Conservation (phyloP, 1,140 invertebrate genomes). For the Temnothorax curvispinosus region DNA sequence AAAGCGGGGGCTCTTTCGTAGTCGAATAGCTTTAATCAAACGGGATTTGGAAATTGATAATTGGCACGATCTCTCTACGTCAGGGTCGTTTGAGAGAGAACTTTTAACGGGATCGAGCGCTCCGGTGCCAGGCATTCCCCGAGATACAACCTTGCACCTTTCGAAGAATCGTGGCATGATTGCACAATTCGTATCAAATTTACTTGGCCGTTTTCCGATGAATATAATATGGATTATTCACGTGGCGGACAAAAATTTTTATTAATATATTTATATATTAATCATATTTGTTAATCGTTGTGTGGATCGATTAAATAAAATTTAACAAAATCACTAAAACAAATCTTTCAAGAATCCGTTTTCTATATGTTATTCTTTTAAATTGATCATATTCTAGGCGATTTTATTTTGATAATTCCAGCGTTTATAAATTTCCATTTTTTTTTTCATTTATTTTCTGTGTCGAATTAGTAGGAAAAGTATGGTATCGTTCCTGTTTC, state of each 20-base stretch:
- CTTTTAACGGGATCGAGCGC: slow-evolving; percentile 29
- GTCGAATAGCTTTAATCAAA: slow-evolving; percentile 74
- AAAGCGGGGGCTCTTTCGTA: slow-evolving; percentile 72
- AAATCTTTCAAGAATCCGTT: neutral
- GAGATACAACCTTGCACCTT: slow-evolving; percentile 24
- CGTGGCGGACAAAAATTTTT: neutral
- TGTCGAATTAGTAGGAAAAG: neutral
- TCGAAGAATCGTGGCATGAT: neutral
- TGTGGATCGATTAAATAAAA: neutral
- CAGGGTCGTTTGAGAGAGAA: slow-evolving; percentile 17
- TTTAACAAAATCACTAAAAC: neutral
- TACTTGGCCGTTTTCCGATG: neutral
- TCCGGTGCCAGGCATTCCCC: neutral
- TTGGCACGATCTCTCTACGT: slow-evolving; percentile 61
- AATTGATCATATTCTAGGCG: neutral
- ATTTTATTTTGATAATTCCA: neutral
- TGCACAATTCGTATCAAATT: slow-evolving; percentile 4
- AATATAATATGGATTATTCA: neutral
- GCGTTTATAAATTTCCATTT: neutral
- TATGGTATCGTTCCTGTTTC: neutral
- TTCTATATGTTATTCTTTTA: neutral
- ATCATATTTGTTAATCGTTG: neutral
- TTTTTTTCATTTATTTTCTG: neutral
- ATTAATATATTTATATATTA: neutral
- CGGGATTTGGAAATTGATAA: slow-evolving; percentile 72